phyloP scores from a whole-genome alignment of 1,140 invertebrate species.

The Bacillus rossius region DNA sequence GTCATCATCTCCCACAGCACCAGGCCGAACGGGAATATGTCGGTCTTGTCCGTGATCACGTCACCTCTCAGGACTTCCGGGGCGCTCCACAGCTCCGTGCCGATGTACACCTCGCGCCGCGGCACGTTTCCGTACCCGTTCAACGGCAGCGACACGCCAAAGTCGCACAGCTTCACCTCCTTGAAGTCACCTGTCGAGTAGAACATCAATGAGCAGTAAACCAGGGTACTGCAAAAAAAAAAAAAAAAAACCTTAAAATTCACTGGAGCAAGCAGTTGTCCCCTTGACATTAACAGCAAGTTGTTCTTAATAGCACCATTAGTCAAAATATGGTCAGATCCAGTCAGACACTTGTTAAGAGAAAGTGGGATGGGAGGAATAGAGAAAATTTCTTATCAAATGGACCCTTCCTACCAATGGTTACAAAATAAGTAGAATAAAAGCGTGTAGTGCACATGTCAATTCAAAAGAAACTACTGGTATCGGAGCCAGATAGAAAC shows the following conservation, averaged over 20 bases:
- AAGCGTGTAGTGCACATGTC: too few relatives aligned
- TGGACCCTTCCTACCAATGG: too few relatives aligned
- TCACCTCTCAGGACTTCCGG: conserved; percentile 61
- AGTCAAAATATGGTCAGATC: too few relatives aligned
- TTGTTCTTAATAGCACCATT: too few relatives aligned
- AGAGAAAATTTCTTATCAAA: too few relatives aligned
- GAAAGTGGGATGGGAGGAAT: too few relatives aligned
- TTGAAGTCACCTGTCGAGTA: conserved; percentile 58
- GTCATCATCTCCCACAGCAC: conserved; percentile 78
- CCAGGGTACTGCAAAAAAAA: background rate
- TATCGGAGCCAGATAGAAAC: too few relatives aligned
- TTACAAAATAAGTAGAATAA: too few relatives aligned
- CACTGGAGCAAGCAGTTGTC: background rate
- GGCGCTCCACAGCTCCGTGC: conserved; percentile 70
- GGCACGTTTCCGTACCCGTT: conserved; percentile 54
- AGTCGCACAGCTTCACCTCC: conserved; percentile 76
- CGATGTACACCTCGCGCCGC: conserved; percentile 49
- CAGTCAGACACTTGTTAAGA: too few relatives aligned
- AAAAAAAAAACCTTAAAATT: background rate
- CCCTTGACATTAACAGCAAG: too few relatives aligned
- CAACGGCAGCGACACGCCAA: conserved; percentile 70
- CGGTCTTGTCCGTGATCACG: conserved; percentile 58
- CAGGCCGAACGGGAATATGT: conserved; percentile 75
- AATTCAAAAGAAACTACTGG: too few relatives aligned
- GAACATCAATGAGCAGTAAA: background rate